Evolutionary conservation across 2,797 vertebrate genomes (phyloP).

Genomic region (Acipenser ruthenus): DNA sequence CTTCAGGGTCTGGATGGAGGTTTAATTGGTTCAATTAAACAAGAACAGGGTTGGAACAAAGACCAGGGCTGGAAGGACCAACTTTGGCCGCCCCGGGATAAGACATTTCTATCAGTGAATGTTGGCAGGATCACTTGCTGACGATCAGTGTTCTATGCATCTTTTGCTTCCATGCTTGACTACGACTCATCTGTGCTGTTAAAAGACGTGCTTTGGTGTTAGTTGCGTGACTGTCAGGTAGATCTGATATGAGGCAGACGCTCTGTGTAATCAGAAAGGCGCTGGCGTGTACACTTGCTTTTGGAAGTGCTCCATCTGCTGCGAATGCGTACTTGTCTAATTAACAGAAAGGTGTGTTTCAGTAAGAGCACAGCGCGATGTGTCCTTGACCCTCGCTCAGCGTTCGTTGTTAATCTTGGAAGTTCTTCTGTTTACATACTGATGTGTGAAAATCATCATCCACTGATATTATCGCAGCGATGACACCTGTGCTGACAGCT

Average conservation of each 20-base stretch:
- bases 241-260: not conserved
- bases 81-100: too few species aligned
- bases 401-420: slow-evolving; percentile 1
- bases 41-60: too few species aligned
- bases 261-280: not conserved
- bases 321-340: not conserved
- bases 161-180: slow-evolving; percentile 14
- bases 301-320: slow-evolving; percentile 3
- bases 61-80: too few species aligned
- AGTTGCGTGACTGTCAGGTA: not conserved
- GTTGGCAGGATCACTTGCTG: too few species aligned
- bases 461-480: slow-evolving; percentile 8
- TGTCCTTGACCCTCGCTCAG: too few species aligned
- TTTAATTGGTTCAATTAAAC: too few species aligned
- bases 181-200: not conserved
- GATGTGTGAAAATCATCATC: slow-evolving; percentile 3
- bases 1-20: too few species aligned
- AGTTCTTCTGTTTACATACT: slow-evolving; percentile 13
- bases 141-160: not conserved
- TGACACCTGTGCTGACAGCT: slow-evolving; percentile 1
- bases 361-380: too few species aligned
- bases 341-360: not conserved
- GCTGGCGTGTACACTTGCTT: slow-evolving; percentile 6
- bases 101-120: too few species aligned
- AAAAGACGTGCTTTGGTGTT: not conserved